These are phyloP conservation scores for Tineola bisselliella DNA, from an alignment of 2,888 invertebrate genomes.

Conservation along the genomic window DNA sequence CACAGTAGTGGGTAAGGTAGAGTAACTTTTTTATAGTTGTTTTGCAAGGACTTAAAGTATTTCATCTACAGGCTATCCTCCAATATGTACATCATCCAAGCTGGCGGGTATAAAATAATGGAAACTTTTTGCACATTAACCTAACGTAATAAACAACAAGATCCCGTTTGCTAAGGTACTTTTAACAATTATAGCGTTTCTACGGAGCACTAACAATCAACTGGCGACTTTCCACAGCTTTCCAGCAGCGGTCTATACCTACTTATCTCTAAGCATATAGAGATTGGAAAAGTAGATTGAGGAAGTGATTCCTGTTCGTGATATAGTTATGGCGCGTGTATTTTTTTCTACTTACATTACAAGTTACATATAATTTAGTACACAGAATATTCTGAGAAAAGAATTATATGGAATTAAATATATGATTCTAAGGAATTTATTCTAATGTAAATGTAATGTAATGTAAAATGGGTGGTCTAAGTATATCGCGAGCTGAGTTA, in stretches of 20 bases:
- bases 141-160: neutral
- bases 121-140: neutral
- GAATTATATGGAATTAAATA: neutral
- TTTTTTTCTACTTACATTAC: neutral
- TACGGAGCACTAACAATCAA: slow-evolving; percentile 29
- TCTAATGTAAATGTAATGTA: neutral
- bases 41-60: too few species aligned
- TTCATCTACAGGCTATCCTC: too few species aligned
- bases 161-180: neutral
- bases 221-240: slow-evolving; percentile 31
- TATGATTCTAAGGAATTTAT: neutral
- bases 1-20: neutral
- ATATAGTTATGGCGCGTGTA: neutral
- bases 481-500: neutral
- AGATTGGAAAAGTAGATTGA: slow-evolving; percentile 7
- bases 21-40: neutral
- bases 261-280: neutral
- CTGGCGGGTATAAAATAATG: neutral
- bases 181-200: slow-evolving; percentile 27
- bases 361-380: too few species aligned
- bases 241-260: slow-evolving; percentile 12
- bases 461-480: neutral
- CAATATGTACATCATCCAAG: too few species aligned
- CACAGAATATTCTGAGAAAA: too few species aligned
- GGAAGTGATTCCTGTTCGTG: neutral